Conservation (phyloP, 2,797 vertebrate species). For the Molossus alvarezi region DNA sequence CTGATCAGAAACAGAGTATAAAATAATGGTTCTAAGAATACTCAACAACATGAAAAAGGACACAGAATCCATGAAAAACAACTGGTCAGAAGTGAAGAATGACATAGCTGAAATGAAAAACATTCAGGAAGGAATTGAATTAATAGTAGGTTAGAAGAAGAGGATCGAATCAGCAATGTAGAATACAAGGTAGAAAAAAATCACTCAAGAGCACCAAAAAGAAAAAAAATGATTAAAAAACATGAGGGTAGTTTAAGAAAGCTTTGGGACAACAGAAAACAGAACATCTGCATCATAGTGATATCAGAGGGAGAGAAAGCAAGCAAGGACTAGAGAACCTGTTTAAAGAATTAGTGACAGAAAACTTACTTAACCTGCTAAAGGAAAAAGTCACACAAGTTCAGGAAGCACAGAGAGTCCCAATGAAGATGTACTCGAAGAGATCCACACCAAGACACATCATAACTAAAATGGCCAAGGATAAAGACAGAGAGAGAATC, state of each 20-base stretch:
- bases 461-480: neutral
- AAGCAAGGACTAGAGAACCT: neutral
- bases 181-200: neutral
- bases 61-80: neutral
- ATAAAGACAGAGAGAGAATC: neutral
- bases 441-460: neutral
- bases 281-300: neutral
- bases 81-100: neutral
- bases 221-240: neutral
- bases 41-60: neutral
- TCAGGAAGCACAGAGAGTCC: neutral
- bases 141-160: neutral
- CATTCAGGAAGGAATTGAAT: neutral
- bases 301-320: neutral
- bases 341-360: neutral
- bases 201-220: neutral
- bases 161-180: neutral
- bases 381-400: neutral
- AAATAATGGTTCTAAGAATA: neutral
- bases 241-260: neutral
- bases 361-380: neutral
- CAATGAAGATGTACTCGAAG: neutral
- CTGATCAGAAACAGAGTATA: neutral
- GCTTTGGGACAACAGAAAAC: neutral
- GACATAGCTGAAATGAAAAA: neutral